These are phyloP conservation scores for Prolemur simus DNA, from an alignment of 2,113 vertebrate genomes.

Conservation along the genomic window DNA sequence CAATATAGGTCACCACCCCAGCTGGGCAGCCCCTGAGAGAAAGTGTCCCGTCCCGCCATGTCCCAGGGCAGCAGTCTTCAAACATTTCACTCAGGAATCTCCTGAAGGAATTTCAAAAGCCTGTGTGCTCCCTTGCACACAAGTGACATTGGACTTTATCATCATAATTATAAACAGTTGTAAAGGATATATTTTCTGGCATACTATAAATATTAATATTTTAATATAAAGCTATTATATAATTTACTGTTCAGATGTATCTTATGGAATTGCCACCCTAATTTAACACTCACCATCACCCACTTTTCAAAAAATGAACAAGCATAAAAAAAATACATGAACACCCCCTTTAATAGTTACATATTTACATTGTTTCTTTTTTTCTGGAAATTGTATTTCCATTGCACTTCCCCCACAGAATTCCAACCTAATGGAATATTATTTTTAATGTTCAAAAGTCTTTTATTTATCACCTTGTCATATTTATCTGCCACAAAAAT, in stretches of 20 bases:
- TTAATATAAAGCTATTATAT: background rate
- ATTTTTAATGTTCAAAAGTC: background rate
- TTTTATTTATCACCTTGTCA: background rate
- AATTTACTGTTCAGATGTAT: background rate
- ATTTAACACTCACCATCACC: background rate
- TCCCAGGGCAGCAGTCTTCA: background rate
- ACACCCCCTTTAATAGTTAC: background rate
- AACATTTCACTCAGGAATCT: background rate
- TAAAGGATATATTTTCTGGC: background rate
- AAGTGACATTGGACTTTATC: constrained; percentile 23
- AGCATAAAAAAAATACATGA: background rate
- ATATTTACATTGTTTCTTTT: background rate
- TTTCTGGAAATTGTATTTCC: background rate
- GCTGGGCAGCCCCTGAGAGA: background rate
- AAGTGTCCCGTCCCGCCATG: rapidly evolving
- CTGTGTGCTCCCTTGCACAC: background rate
- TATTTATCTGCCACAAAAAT: background rate
- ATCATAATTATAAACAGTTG: background rate
- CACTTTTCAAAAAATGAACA: background rate
- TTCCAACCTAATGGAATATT: background rate
- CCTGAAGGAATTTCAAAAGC: background rate
- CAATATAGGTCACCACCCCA: no score
- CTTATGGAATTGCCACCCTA: background rate
- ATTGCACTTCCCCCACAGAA: background rate
- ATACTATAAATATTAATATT: constrained; percentile 10